phyloP scores from a whole-genome alignment of 2,888 invertebrate genomes.

The Parnassius glacialis region DNA sequence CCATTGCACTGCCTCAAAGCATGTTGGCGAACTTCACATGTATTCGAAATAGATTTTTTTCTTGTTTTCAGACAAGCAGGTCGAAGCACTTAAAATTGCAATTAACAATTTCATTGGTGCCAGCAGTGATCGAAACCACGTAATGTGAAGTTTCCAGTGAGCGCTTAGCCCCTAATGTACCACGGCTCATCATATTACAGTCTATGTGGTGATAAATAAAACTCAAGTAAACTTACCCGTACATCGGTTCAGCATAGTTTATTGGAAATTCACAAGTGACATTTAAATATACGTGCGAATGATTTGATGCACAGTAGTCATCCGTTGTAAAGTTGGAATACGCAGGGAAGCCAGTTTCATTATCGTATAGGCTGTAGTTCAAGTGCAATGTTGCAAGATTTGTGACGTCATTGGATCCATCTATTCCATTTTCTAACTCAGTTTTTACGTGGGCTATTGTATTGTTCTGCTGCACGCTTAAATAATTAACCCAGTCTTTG shows the following conservation, averaged over 20 bases:
- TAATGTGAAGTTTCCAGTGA: too few relatives aligned
- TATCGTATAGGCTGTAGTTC: constrained; percentile 55
- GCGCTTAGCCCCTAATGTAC: too few relatives aligned
- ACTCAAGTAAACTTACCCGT: constrained; percentile 63
- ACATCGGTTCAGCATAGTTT: constrained; percentile 83
- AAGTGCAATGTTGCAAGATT: constrained; percentile 10
- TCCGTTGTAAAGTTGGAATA: constrained; percentile 64
- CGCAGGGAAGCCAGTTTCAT: constrained; percentile 43
- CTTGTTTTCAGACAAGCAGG: too few relatives aligned
- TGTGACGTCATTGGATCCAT: constrained; percentile 27
- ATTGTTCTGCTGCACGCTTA: constrained; percentile 40
- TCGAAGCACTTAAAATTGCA: too few relatives aligned
- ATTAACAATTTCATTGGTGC: too few relatives aligned
- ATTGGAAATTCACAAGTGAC: constrained; percentile 84
- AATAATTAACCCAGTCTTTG: constrained; percentile 57
- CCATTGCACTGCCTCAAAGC: too few relatives aligned
- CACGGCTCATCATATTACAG: too few relatives aligned
- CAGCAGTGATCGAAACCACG: too few relatives aligned
- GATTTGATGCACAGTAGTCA: constrained; percentile 66
- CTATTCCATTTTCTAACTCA: constrained; percentile 29
- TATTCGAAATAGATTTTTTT: too few relatives aligned
- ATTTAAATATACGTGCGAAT: constrained; percentile 78
- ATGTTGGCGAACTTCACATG: too few relatives aligned
- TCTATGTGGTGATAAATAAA: too few relatives aligned
- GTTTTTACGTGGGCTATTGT: constrained; percentile 5